Base-by-base conservation (phyloP, 2,797 vertebrate species). In the Corythornis leucogaster region DNA sequence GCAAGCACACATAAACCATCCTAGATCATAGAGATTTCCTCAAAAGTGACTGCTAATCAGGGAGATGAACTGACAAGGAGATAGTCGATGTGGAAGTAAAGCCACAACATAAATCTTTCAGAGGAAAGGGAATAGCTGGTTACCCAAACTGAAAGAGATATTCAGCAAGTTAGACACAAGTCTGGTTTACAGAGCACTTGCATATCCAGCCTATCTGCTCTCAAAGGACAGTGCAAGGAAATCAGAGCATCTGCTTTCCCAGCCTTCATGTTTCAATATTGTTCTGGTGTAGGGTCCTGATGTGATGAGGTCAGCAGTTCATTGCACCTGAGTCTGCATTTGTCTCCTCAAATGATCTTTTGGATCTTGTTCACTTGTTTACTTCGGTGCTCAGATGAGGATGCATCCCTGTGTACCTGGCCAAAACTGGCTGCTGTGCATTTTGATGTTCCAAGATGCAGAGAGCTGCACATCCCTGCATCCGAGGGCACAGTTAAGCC, bases 401-500 rank as follows among this genome's bases (percentile, higher is more conserved):
- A 53, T 67, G 31, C 15, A 5, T 64, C 69, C 78, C 54, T 55
- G 51, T 11, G 30, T 51, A 58, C 40, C 51, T 53, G 33, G 59
- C 42, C 40, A 79, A 94, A 96, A 94, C 51, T 61, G 55, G 45
- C 80, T 93, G 54, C 67, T 87, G 86, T 75, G 68, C 78, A 55
- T 85, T 92, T 95, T 54, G 84, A 42, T 75, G 62, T 66, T 87
- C 69, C 85, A 96, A 93, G 96, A 92, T 78, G 94, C 75, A 93
- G 70, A 92, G 80, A 55, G 5, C 69, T 94, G 92, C 86, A 93
- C 88, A 96, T 92, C 96, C 78, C 80, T 81, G 71, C 58, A 35
- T 96, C 87, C 78, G 93, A 92, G 95, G 88, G 87, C 96, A 96
- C 88, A 87, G 96, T 64, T 96, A 96, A 96, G 92, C 93, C 80